These are phyloP conservation scores for Halichoerus grypus DNA, from an alignment of 2,113 vertebrate species.

Conservation along the genomic window DNA sequence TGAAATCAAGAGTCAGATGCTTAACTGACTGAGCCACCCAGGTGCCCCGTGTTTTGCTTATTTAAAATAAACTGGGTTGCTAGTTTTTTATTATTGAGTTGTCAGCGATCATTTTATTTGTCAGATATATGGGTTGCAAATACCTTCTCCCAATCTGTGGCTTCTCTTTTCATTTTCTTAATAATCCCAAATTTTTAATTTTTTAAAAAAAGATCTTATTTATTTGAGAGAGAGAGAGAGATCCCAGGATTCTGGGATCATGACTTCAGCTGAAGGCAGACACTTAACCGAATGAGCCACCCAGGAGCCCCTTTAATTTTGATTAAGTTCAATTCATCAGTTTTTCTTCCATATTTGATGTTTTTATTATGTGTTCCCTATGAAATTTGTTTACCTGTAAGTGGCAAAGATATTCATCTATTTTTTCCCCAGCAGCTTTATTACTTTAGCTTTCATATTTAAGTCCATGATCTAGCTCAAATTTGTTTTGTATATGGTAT, in stretches of 20 bases:
- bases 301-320: not conserved
- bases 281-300: not conserved
- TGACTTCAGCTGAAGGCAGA: not conserved
- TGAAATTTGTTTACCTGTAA: not conserved
- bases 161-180: constrained; percentile 7
- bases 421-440: not conserved
- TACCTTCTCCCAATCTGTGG: not conserved
- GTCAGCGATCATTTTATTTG: not conserved
- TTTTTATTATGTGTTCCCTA: not conserved
- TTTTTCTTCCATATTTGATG: not conserved
- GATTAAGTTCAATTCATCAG: not conserved
- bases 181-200: not conserved
- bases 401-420: not conserved
- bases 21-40: not conserved
- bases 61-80: not conserved
- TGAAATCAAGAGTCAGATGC: not conserved
- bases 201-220: not conserved
- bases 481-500: not conserved
- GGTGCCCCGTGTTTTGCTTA: not conserved
- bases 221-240: not conserved
- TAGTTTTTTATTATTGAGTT: not conserved
- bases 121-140: not conserved
- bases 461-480: not conserved
- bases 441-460: constrained; percentile 45
- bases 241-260: not conserved